phyloP scores from a whole-genome alignment of 2,888 invertebrate species.

The Patella caerulea region DNA sequence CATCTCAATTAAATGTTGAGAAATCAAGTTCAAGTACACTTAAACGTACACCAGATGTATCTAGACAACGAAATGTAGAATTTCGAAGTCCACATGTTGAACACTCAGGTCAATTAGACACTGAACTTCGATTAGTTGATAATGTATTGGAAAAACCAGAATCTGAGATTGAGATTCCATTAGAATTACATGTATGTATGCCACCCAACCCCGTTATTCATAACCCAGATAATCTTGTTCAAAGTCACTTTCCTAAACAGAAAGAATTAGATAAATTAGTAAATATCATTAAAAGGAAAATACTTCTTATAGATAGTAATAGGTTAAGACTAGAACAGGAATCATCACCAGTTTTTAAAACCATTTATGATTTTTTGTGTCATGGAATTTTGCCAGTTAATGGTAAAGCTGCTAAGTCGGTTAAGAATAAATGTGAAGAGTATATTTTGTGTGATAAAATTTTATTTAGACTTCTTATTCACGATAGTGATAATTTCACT shows the following conservation, averaged over 20 bases:
- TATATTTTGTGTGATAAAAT: conserved; percentile 1
- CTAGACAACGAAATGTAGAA: neutral
- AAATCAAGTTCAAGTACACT: neutral
- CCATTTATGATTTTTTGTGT: neutral
- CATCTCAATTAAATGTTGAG: neutral
- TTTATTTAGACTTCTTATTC: neutral
- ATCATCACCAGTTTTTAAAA: neutral
- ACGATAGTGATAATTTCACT: neutral
- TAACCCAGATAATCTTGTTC: neutral
- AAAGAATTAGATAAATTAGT: conserved; percentile 6
- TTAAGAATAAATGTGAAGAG: neutral
- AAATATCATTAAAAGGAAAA: neutral
- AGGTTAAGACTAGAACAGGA: conserved; percentile 1
- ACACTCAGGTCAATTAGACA: neutral
- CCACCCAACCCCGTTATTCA: conserved; percentile 4
- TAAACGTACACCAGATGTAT: neutral
- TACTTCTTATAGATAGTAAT: neutral
- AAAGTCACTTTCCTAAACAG: conserved; percentile 4
- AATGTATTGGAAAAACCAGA: neutral
- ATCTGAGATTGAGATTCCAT: neutral
- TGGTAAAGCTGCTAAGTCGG: neutral
- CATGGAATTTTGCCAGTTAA: neutral
- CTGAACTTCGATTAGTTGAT: neutral
- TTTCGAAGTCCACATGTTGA: too few relatives aligned
- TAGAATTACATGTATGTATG: neutral